Evolutionary conservation across 2,797 vertebrate genomes (phyloP).

Genomic region (Phalanger gymnotis): DNA sequence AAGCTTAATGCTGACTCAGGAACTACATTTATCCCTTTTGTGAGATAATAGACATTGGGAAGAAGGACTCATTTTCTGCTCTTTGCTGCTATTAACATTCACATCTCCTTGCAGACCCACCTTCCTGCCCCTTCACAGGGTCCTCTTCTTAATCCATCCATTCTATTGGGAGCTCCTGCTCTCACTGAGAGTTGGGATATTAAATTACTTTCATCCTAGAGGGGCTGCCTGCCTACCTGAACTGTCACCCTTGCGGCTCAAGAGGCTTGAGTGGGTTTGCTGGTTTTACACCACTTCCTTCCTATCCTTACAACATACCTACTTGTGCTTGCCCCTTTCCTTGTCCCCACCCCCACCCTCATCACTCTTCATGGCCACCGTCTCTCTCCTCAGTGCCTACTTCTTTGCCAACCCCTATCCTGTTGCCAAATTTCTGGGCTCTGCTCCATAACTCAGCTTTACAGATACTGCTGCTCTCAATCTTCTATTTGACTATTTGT

Average conservation of each 20-base stretch:
- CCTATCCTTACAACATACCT: background rate
- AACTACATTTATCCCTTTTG: background rate
- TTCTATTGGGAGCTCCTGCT: background rate
- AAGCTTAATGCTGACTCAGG: background rate
- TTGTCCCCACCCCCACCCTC: background rate
- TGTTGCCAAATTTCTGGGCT: background rate
- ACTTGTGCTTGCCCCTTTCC: background rate
- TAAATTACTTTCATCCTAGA: background rate
- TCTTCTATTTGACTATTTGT: background rate
- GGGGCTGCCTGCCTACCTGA: background rate
- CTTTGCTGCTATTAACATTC: background rate
- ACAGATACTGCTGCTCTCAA: background rate
- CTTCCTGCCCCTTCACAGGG: background rate
- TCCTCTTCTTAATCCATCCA: background rate
- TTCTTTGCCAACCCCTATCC: background rate
- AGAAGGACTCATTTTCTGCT: background rate
- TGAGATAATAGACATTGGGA: background rate
- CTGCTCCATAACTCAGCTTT: background rate
- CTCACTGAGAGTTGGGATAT: background rate
- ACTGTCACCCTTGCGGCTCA: background rate
- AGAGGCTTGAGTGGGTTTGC: background rate
- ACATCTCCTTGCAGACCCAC: background rate
- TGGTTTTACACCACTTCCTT: slow-evolving; percentile 4
- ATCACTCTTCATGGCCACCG: background rate
- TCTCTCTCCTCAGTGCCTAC: background rate